A percentile compares a stretch with the other conserved stretches of the same genome.
Conservation (phyloP, 2,113 vertebrate species). For the Myrmecophaga tridactyla region DNA sequence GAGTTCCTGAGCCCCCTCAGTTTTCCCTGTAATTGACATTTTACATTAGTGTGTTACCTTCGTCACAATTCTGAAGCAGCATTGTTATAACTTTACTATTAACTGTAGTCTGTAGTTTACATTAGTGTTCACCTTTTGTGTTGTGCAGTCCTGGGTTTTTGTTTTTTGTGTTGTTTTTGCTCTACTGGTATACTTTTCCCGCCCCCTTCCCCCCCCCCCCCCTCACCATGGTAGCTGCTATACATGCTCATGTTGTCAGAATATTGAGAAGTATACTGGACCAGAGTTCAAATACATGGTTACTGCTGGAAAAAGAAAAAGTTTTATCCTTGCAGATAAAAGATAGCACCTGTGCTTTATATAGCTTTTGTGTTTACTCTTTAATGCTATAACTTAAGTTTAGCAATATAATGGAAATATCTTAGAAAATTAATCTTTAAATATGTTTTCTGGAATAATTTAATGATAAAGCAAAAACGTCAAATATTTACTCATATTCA, state of each 20-base stretch:
- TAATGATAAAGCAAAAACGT: background rate
- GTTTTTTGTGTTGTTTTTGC: no score
- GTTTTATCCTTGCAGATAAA: constrained; percentile 23
- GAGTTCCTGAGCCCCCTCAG: no score
- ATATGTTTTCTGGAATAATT: background rate
- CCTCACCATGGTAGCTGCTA: background rate
- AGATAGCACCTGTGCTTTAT: constrained; percentile 13
- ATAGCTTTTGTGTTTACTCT: background rate
- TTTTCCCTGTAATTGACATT: no score
- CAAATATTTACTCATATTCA: background rate
- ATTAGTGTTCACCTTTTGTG: no score
- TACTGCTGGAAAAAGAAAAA: background rate
- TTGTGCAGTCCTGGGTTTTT: no score
- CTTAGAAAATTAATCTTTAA: constrained; percentile 39
- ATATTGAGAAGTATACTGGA: background rate
- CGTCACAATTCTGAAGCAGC: no score
- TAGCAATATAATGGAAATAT: constrained; percentile 18
- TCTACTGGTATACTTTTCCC: background rate
- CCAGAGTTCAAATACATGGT: background rate
- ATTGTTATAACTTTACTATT: no score
- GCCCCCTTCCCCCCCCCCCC: no score
- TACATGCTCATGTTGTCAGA: background rate
- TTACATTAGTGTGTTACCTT: no score
- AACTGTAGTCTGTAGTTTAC: no score
- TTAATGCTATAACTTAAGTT: constrained; percentile 39